Base-by-base conservation (phyloP, 2,797 vertebrate genomes). In the Gallirallus australis region DNA sequence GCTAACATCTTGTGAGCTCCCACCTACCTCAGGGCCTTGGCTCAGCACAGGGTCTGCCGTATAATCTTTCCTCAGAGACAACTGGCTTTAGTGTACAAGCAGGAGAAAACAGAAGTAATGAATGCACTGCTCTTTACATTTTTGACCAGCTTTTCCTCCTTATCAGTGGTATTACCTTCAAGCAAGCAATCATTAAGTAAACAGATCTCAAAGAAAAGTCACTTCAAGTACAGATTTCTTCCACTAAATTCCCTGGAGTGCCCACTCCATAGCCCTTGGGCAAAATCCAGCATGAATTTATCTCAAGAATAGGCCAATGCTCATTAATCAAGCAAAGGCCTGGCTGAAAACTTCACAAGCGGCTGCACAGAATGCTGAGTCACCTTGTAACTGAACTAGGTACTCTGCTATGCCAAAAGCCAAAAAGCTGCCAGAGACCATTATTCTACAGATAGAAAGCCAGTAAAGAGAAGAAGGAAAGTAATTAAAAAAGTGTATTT, bases 311-410 rank as follows among this genome's bases (percentile, higher is more conserved):
- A 96, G 71, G 73, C 92, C 80, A 89, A 33, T 40, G 53, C 69
- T 90, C 96, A 96, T 97, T 97, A 97, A 98, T 97, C 97, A 98
- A 96, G 93, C 40, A 21, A 93, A 96, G 75, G 91, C 88, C 92
- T 96, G 89, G 97, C 94, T 89, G 72, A 83, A 88, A 78, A 81
- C 92, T 91, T 96, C 94, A 53, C 80, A 86, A 96, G 88, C 12
- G 2, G 91, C 89, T 96, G 63, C 4, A 2, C 50, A 96, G 93
- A 97, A 93, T 2, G 19, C 92, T 57, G 86, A 82, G 30, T 93
- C 93, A 90, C 94, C 86, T 91, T 94, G 63, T 92, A 97, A 97
- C 59, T 66, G 93, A 96, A 90, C 69, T 93, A 89, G 91, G 60
- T 90, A 79, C 73, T 89, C 90, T 11, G 35, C 76, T 21, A 68